Evolutionary conservation across 1,140 invertebrate genomes (phyloP), one percentile per base, ranked within the genome.

Genomic region (Procambarus clarkii): DNA sequence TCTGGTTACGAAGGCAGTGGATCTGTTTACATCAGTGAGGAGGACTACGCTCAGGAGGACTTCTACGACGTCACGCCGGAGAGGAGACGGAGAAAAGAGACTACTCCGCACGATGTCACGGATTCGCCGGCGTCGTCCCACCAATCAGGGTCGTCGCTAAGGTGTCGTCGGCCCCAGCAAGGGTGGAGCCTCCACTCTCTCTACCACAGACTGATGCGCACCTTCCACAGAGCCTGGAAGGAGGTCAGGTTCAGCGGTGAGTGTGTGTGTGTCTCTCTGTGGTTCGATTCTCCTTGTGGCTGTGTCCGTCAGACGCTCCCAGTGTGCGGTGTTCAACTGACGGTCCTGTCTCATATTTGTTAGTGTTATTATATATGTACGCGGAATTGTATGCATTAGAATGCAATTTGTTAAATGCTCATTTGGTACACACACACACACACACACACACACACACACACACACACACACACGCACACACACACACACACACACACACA

Each of bases 141-240:
- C 48, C 82, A 58, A 64, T 74, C 87, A 3, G 87, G 78, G 50
- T 82, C 89, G 7, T 85, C 89, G 9, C 9, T 77, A 54, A 58
- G 71, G 45, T 79, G 74, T 3, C 13, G 89, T 5, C 18, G 46
- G 34, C n/a, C 74, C 3, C 71, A 34, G 2, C 81, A 84, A 18
- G 89, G 89, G 5, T 91, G 89, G 89, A 85, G 71, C 46, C 58
- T 91, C n/a, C 82, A 84, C 45, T 91, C 89, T 13, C 58, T 91
- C 45, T 91, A 91, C 77, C 74, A 85, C 18, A 34, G 89, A 8
- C 76, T 91, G 11, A 91, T 91, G 89, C 45, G 83, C 9, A 91
- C 89, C 9, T 91, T 91, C 77, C 89, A 91, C 83, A 48, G 89
- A 15, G 89, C 89, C n/a, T 91, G 89, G 89, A 91, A 91, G 77